Base-by-base conservation (phyloP, 2,113 vertebrate genomes). In the Ranitomeya variabilis region DNA sequence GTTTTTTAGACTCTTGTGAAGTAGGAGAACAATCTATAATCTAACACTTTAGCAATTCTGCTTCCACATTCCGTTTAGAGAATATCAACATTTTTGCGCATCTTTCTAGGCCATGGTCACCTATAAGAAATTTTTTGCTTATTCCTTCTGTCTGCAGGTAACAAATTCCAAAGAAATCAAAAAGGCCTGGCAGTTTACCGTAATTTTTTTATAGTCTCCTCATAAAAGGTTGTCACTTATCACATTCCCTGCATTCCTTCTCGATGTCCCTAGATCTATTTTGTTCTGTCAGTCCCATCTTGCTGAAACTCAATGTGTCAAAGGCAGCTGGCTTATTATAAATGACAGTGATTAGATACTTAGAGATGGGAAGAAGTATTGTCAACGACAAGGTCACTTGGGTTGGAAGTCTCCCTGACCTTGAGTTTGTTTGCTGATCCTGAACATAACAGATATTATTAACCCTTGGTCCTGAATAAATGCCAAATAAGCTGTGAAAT, bases 331-430 rank as follows among this genome's bases (percentile, higher is more conserved):
- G 86, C 52, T 76, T 77, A 78, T 86, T 77, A 86, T 55, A 78
- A 64, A 21, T 88, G 87, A 84, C 87, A 83, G 57, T 77, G 69
- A 77, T 84, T 83, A 83, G 87, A 83, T 55, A 77, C 87, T 88
- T 88, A 66, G 87, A 78, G 80, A 54, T 88, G 31, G 23, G 57
- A 59, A 83, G 31, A 51, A 52, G 71, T 77, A 83, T 83, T 55
- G 80, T 67, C 80, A 83, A 60, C 26, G 54, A 71, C 54, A 23
- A 55, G 71, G 80, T 88, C 31, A 64, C 21, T 88, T 60, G 51
- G 57, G 87, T 60, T 88, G 80, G 77, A 82, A 76, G 80, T 77
- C 80, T 31, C 21, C 5, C 21, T 88, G 87, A 88, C 87, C 87
- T 88, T 88, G 87, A 83, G 55, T 45, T 23, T 66, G 74, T 51